Base-by-base conservation (phyloP, 1,140 invertebrate species). In the Pseudomyrmex dendroicus region DNA sequence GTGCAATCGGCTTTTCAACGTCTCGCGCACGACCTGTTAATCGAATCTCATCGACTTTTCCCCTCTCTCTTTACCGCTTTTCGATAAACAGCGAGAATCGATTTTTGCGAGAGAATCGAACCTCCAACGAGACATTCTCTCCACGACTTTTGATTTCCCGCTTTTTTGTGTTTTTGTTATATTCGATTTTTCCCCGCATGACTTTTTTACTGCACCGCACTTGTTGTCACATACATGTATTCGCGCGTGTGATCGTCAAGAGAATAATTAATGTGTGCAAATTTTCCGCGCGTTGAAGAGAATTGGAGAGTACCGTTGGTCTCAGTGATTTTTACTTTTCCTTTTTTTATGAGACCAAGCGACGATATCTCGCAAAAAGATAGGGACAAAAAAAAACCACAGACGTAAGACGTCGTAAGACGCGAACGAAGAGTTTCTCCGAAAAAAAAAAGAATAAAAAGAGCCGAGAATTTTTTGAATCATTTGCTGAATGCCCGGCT, bases 401-500 rank as follows among this genome's bases (percentile, higher is more conserved):
- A 56, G 20, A 76, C n/a, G 17, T 76, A n/a, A n/a, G n/a, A n/a
- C 52, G 52, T 57, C 74, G 44, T 67, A 54, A 17, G 35, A 35
- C 35, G 35, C 35, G 35, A 35, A 35, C 35, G 35, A 35, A 35
- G 35, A 35, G 35, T 35, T 35, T 35, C 5, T 35, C 35, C 35
- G 35, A 35, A 35, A 35, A 35, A 35, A 35, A 35, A 35, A 35
- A 35, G 5, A 35, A 35, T 0, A 35, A 35, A 35, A 35, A 35
- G 35, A 83, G 70, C 68, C 54, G 63, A 89, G 63, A 73, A 44
- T 88, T 59, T 82, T 52, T 35, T 84, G 83, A 86, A 88, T 63
- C 48, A 83, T 78, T 35, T 82, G 57, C 57, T 86, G 80, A 90
- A 91, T 92, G 86, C 86, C 89, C 91, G 90, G 84, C 83, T 90